These are phyloP conservation scores for Ichneumon xanthorius DNA, from an alignment of 2,888 invertebrate genomes.

Conservation along the genomic window DNA sequence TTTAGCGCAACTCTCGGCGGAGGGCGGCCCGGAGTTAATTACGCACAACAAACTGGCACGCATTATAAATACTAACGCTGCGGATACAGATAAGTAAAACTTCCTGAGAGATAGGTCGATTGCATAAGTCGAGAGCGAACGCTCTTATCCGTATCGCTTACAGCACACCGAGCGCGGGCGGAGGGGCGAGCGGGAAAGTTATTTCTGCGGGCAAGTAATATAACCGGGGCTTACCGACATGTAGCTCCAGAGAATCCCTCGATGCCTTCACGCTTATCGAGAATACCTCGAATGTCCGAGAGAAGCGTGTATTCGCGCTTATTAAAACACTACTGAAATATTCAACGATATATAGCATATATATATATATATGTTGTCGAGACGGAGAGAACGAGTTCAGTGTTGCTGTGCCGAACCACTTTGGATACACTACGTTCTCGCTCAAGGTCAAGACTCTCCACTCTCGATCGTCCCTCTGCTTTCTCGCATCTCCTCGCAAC, in stretches of 20 bases:
- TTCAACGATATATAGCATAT: not conserved
- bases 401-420: conserved; percentile 30
- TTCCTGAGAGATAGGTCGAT: conserved; percentile 59
- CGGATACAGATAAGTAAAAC: conserved; percentile 35
- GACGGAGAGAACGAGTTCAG: conserved; percentile 30
- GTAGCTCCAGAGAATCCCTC: not conserved
- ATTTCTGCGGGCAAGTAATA: conserved; percentile 7
- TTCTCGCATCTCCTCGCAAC: conserved; percentile 33
- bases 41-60: not conserved
- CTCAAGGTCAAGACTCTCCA: conserved; percentile 51
- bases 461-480: conserved; percentile 40
- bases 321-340: conserved; percentile 16
- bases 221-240: not conserved
- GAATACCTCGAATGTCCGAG: not conserved
- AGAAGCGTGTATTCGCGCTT: not conserved
- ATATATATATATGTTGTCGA: conserved; percentile 7
- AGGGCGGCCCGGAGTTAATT: not conserved
- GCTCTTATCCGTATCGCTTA: conserved; percentile 57
- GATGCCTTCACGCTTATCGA: not conserved
- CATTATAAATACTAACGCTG: not conserved
- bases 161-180: conserved; percentile 16
- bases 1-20: not conserved
- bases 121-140: conserved; percentile 43
- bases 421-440: conserved; percentile 12
- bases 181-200: conserved; percentile 21